These are phyloP conservation scores for Leptonema lineaticorne DNA, from an alignment of 1,140 invertebrate species.

Conservation along the genomic window DNA sequence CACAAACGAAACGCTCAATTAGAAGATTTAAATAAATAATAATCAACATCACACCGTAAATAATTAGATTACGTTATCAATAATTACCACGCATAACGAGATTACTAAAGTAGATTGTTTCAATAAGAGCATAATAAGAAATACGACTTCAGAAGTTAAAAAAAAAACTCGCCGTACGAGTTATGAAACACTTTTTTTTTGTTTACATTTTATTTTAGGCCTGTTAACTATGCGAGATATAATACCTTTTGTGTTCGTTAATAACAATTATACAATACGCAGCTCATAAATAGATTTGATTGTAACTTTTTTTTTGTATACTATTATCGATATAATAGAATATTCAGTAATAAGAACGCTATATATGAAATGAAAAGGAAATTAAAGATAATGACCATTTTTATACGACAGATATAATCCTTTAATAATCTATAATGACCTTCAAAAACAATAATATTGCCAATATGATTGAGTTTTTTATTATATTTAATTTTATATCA, in stretches of 20 bases:
- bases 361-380: no score
- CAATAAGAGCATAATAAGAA: conserved; percentile 22
- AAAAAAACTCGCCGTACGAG: conserved; percentile 14
- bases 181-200: not conserved
- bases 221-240: not conserved
- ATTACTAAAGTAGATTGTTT: conserved; percentile 24
- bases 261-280: not conserved
- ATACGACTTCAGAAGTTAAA: not conserved
- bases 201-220: not conserved
- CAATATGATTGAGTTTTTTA: no score
- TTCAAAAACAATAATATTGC: no score
- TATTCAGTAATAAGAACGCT: no score
- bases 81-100: conserved; percentile 9
- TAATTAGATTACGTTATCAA: conserved; percentile 25
- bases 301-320: no score
- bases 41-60: not conserved
- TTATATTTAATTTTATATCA: no score
- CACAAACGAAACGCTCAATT: not conserved
- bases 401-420: no score
- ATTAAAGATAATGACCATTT: no score
- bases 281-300: no score
- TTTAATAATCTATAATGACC: no score
- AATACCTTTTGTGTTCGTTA: not conserved
- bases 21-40: not conserved
- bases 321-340: not conserved